phyloP scores from a whole-genome alignment of 64 coral and sea anemone genomes.

The Stichodactyla helianthus region DNA sequence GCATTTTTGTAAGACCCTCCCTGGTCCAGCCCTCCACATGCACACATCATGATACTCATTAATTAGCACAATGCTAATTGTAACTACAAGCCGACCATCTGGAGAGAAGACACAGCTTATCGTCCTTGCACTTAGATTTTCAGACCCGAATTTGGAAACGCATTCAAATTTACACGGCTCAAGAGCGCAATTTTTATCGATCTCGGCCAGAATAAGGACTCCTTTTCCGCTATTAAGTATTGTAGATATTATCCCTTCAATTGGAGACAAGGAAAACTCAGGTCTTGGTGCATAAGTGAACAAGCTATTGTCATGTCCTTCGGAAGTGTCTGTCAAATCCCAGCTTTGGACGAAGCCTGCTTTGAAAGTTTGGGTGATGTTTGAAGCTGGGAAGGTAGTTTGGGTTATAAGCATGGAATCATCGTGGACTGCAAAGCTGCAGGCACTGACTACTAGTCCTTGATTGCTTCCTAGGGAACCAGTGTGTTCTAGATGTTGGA shows the following conservation, averaged over 20 bases:
- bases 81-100: conserved; percentile 38
- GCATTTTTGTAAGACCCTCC: conserved; percentile 12
- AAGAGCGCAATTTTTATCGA: background rate
- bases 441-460: conserved; percentile 55
- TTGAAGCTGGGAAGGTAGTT: conserved; percentile 44
- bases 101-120: conserved; percentile 55
- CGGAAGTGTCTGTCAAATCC: conserved; percentile 19
- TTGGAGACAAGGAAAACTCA: conserved; percentile 41
- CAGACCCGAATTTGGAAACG: conserved; percentile 16
- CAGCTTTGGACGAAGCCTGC: conserved; percentile 61
- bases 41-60: conserved; percentile 52
- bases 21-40: conserved; percentile 26
- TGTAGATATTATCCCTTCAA: conserved; percentile 25
- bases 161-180: conserved; percentile 65
- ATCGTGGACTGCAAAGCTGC: conserved; percentile 65
- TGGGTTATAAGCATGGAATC: conserved; percentile 63
- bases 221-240: conserved; percentile 57
- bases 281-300: conserved; percentile 57
- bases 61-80: conserved; percentile 36
- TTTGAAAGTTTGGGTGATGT: conserved; percentile 8
- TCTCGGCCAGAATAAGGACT: conserved; percentile 40
- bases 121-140: conserved; percentile 25
- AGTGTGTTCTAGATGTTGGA: conserved; percentile 62
- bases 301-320: conserved; percentile 37
- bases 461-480: conserved; percentile 49